Conservation (phyloP, 2,113 vertebrate genomes). For the Centropus bengalensis region DNA sequence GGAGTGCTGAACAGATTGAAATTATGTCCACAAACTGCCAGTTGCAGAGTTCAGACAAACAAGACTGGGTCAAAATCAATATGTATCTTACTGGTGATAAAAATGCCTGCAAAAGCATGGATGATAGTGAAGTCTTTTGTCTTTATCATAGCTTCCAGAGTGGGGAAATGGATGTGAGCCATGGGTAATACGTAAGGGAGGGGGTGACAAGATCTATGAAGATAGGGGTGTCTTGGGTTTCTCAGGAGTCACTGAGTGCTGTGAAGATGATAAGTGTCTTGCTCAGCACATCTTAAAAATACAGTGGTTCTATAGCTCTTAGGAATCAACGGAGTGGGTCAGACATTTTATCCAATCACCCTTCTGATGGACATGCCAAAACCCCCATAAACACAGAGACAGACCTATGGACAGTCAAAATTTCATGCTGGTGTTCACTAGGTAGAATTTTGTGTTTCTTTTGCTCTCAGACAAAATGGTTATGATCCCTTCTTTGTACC, state of each 20-base stretch:
- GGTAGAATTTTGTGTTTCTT: neutral
- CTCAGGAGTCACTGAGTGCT: neutral
- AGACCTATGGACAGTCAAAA: neutral
- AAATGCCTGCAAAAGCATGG: neutral
- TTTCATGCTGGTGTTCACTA: neutral
- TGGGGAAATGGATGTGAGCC: neutral
- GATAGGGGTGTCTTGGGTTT: neutral
- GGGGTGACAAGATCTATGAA: neutral
- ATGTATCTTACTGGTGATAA: neutral
- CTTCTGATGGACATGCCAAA: neutral
- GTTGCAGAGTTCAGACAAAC: neutral
- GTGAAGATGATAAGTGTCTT: neutral
- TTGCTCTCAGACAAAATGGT: neutral
- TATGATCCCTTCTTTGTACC: neutral
- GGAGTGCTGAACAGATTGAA: conserved; percentile 46
- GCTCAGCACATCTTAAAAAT: neutral
- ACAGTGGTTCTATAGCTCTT: neutral
- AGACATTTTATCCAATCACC: neutral
- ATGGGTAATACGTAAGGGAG: neutral
- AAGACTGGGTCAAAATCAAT: neutral
- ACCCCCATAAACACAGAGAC: neutral
- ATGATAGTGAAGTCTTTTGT: neutral
- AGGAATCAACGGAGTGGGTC: neutral
- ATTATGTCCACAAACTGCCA: conserved; percentile 25
- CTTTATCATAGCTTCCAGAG: neutral